Evolutionary conservation across 2,888 invertebrate genomes (phyloP), one percentile per base, ranked within the genome.

Genomic region (Ernsta delagoae): DNA sequence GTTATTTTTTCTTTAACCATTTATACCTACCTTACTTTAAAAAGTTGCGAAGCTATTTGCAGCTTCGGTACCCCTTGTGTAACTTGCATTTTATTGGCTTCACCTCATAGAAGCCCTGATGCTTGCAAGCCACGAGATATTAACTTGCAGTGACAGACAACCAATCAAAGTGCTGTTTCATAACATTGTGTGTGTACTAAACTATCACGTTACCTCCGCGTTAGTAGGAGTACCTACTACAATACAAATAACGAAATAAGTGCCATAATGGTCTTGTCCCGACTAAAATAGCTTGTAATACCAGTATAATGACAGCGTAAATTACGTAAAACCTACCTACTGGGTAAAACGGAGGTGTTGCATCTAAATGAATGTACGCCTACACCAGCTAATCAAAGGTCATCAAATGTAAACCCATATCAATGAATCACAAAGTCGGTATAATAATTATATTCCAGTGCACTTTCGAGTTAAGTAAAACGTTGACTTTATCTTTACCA

Each of bases 31-130:
- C n/a, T n/a, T n/a, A n/a, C n/a, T n/a, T n/a, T n/a, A n/a, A n/a
- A n/a, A n/a, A n/a, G n/a, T n/a, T n/a, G 43, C 43, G 11, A 11
- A 9, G 43, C 43, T 43, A 43, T 43, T 43, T 43, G 43, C 43
- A 43, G 7, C 3, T 7, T 39, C 1, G 1, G 39, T 1, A 9
- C 43, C 2, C 1, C 43, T 43, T 43, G 43, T 43, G 31, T 16
- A 45, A 65, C 12, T 64, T 39, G 62, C 36, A 53, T 39, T 62
- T 12, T 16, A 39, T 53, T 53, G 62, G 62, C 62, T 62, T 62
- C 36, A 24, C 24, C 62, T 12, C 53, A 8, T 8, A 39, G 43
- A n/a, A 31, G 48, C 48, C 48, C 48, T n/a, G 12, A 50, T 6
- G 48, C 48, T 16, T 0, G n/a, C 11, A 5, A 8, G 48, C 48